Percentiles rank a stretch among this genome's conserved stretches.
phyloP scores from a whole-genome alignment of 2,888 invertebrate species.

The Omphaloscelis lunosa region DNA sequence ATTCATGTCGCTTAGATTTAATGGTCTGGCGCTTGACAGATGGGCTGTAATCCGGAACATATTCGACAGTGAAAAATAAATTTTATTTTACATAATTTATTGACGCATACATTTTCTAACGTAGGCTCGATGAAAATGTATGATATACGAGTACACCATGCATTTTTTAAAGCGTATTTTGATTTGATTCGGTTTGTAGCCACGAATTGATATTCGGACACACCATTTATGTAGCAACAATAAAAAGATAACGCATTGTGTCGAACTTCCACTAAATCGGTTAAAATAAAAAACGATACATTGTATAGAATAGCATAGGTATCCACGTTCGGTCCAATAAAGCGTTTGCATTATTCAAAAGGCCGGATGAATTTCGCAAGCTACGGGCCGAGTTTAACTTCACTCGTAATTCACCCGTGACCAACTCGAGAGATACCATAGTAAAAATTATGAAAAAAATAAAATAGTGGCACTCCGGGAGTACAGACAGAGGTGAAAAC shows the following conservation, averaged over 20 bases:
- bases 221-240: slow-evolving; percentile 48
- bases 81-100: slow-evolving; percentile 72
- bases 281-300: slow-evolving; percentile 75
- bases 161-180: slow-evolving; percentile 43
- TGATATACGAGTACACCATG: slow-evolving; percentile 36
- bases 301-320: slow-evolving; percentile 70
- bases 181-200: slow-evolving; percentile 48
- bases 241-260: slow-evolving; percentile 50
- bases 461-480: too few species aligned
- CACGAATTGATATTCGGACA: slow-evolving; percentile 52
- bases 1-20: slow-evolving; percentile 85
- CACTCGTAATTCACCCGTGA: slow-evolving; percentile 82
- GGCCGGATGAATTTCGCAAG: slow-evolving; percentile 83
- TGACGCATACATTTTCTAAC: slow-evolving; percentile 56
- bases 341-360: slow-evolving; percentile 88
- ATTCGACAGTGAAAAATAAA: slow-evolving; percentile 76
- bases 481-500: too few species aligned
- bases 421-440: slow-evolving; percentile 75
- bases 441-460: slow-evolving; percentile 74
- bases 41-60: slow-evolving; percentile 79
- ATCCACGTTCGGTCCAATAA: slow-evolving; percentile 81
- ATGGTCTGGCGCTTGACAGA: slow-evolving; percentile 83
- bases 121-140: slow-evolving; percentile 50
- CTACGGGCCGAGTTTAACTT: slow-evolving; percentile 83
- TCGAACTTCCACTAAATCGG: slow-evolving; percentile 54